Evolutionary conservation across 64 coral and sea anemone genomes (phyloP).

Genomic region (Montipora capricornis): DNA sequence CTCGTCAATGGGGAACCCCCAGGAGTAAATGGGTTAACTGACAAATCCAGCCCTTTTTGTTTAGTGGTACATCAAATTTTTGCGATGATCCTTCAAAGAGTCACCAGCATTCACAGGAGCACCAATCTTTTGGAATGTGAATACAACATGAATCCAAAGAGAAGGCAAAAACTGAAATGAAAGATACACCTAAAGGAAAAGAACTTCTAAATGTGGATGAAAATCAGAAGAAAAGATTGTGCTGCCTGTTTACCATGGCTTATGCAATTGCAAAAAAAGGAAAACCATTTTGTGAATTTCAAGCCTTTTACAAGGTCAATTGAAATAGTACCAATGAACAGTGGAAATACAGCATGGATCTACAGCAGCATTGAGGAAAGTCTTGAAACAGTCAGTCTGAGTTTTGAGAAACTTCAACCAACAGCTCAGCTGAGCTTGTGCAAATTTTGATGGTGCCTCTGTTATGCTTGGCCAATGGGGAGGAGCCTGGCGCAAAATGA

Average conservation of each 20-base stretch:
- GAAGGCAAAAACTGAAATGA: too few species aligned
- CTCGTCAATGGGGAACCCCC: too few species aligned
- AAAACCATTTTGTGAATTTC: constrained; percentile 31
- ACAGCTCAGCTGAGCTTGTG: constrained; percentile 55
- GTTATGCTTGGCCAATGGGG: constrained; percentile 60
- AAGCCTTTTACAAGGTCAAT: neutral
- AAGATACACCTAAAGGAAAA: too few species aligned
- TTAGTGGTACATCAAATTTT: too few species aligned
- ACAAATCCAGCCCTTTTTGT: too few species aligned
- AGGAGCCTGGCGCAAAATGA: constrained; percentile 37
- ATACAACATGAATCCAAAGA: too few species aligned
- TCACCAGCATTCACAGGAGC: too few species aligned
- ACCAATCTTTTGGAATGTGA: too few species aligned
- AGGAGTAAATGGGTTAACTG: too few species aligned
- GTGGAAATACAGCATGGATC: neutral
- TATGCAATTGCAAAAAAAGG: constrained; percentile 50
- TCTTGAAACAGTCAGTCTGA: neutral
- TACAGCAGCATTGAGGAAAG: constrained; percentile 33
- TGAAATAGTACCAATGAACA: constrained; percentile 23
- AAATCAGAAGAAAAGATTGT: constrained; percentile 37
- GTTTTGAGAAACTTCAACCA: constrained; percentile 10
- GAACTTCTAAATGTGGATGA: constrained; percentile 32
- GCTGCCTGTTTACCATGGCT: constrained; percentile 44
- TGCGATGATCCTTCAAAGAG: too few species aligned
- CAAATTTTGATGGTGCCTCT: constrained; percentile 48